Percentiles rank a stretch among this genome's conserved stretches.
These are phyloP conservation scores for Trissolcus basalis DNA, from an alignment of 1,140 invertebrate genomes.

Conservation along the genomic window DNA sequence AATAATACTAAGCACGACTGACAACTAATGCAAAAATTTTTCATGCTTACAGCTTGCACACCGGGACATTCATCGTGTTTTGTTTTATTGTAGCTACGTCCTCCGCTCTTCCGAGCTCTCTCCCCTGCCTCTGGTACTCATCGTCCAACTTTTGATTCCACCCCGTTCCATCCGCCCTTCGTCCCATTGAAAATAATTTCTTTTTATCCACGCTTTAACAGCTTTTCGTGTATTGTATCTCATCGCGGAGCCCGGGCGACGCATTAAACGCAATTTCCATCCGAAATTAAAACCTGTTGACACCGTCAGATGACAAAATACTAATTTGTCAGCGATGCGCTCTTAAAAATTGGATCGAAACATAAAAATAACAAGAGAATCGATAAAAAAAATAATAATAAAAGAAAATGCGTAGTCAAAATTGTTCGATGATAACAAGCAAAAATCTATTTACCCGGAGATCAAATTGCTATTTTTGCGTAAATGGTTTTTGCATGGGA, in stretches of 20 bases:
- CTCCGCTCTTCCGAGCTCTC: constrained; percentile 58
- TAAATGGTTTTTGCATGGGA: constrained; percentile 11
- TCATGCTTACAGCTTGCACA: constrained; percentile 74
- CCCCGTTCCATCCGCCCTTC: constrained; percentile 13
- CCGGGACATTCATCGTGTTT: constrained; percentile 77
- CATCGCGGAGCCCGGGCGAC: constrained; percentile 29
- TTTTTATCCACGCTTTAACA: constrained; percentile 31
- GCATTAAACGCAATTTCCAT: constrained; percentile 8
- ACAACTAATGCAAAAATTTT: constrained; percentile 57
- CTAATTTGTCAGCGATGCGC: background rate
- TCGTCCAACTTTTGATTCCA: constrained; percentile 55
- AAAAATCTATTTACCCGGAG: too few relatives aligned
- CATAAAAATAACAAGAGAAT: too few relatives aligned
- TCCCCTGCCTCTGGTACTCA: constrained; percentile 60
- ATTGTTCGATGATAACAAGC: too few relatives aligned
- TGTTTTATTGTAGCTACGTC: constrained; percentile 76
- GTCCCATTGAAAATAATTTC: constrained; percentile 30
- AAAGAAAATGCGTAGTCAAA: too few relatives aligned
- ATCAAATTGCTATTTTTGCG: too few relatives aligned
- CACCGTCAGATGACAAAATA: background rate
- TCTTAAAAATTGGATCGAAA: background rate
- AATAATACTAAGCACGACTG: constrained; percentile 17
- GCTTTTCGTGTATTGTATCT: constrained; percentile 33
- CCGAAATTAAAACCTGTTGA: constrained; percentile 6
- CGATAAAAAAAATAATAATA: too few relatives aligned